These are phyloP conservation scores for Drosophila sturtevanti DNA, from an alignment of 1,140 invertebrate genomes.

Conservation along the genomic window DNA sequence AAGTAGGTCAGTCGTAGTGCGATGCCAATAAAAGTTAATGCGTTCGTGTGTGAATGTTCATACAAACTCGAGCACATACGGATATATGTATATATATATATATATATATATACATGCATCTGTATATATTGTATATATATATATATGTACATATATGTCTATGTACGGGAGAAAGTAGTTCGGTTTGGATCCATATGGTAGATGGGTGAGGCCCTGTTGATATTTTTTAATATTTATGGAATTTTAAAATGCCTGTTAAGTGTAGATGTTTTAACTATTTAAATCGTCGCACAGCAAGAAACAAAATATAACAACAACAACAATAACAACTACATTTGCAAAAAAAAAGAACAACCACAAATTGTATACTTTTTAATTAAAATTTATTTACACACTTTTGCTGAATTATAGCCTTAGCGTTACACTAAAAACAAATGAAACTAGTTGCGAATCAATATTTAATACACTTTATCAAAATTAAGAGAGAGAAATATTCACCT, in stretches of 20 bases:
- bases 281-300: constrained; percentile 26
- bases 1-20: constrained; percentile 74
- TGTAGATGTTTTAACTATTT: constrained; percentile 65
- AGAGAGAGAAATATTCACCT: neutral
- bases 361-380: constrained; percentile 4
- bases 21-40: constrained; percentile 78
- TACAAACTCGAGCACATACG: neutral
- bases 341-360: neutral
- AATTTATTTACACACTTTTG: constrained; percentile 5
- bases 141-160: constrained; percentile 20
- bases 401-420: neutral
- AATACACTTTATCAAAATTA: neutral
- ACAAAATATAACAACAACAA: constrained; percentile 28
- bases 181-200: neutral
- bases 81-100: neutral
- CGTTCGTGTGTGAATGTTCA: constrained; percentile 46
- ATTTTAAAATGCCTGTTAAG: constrained; percentile 73
- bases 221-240: constrained; percentile 81
- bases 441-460: neutral
- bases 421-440: neutral
- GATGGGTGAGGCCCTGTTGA: constrained; percentile 55
- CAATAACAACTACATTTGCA: neutral
- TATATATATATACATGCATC: constrained; percentile 28
- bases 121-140: constrained; percentile 1
- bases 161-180: constrained; percentile 3